Evolutionary conservation across 2,797 vertebrate species (phyloP), one percentile per base, ranked within the genome.

Genomic region (Xenops minutus): DNA sequence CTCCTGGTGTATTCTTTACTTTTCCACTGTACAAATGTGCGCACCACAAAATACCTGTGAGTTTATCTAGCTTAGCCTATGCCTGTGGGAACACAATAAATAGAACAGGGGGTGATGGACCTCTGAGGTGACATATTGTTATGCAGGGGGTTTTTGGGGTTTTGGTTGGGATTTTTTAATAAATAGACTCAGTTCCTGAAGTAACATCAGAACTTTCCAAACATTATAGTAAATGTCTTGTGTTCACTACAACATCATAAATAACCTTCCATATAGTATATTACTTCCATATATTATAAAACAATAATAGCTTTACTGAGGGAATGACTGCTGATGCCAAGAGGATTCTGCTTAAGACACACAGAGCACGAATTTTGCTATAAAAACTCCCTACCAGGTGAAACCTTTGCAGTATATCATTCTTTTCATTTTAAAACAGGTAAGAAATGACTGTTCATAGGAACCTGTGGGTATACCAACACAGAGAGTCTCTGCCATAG

Each of bases 391-490:
- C 14, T 41, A 80, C 56, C 46, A 37, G 44, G 55, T 74, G 93
- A 78, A 96, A 67, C 58, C 34, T 52, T 83, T 95, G 59, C 41
- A 85, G 36, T 94, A 89, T 95, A 92, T 88, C 78, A 85, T 96
- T 46, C 19, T 59, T 92, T 27, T 89, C 77, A 63, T 37, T 37
- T 77, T 43, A 88, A 95, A 96, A 73, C 43, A 89, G 22, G 9
- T 77, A 78, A 68, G 4, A 82, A 94, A 92, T 41, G 16, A 73
- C 61, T 75, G 52, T 46, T 66, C 27, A 49, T 48, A 16, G 55
- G 52, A 87, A 89, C 12, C 3, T 56, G 27, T 72, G 39, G 12
- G 8, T 69, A 55, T 14, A 64, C 72, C 76, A 79, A 52, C 49
- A 77, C 22, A 20, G 43, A 46, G 14, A 62, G 16, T 30, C 63